Base-by-base conservation (phyloP, 2,797 vertebrate genomes). In the Falco naumanni region DNA sequence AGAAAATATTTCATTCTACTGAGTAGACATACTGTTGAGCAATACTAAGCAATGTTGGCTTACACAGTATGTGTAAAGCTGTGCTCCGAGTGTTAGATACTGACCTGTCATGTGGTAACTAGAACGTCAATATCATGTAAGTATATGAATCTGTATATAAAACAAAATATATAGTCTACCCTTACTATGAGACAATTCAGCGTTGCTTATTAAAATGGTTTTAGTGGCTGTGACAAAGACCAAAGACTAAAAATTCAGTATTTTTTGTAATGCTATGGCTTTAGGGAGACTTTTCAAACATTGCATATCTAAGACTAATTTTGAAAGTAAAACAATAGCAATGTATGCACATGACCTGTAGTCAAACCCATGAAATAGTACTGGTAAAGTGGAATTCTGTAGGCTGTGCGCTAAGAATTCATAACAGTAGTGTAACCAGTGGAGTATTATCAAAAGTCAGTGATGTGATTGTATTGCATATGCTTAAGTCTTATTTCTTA, bases 401-500 rank as follows among this genome's bases (percentile, higher is more conserved):
- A 84, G 64, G 17, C 60, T 90, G 28, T 87, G 41, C 60, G 69
- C 69, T 87, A 70, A 54, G 79, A 95, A 90, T 78, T 74, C 34
- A 4, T 87, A 84, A 37, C 28, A 70, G 29, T n/a, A 68, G 47
- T 5, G 3, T 75, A 87, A 84, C 45, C 69, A 71, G 60, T 85
- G 68, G 31, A 65, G 14, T 28, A 79, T 92, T 89, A 48, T 64
- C 63, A 71, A 51, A 81, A 83, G 51, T 83, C 66, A 75, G 51
- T 51, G 54, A 13, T 72, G 37, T 63, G 76, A 79, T 26, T 66
- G 64, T 71, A 39, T 75, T 84, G 47, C 37, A 84, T 87, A 71
- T 51, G 87, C 88, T 59, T 80, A 92, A 70, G 60, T 92, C 82
- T 94, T 64, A 47, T 82, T 95, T 97, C 71, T 82, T 96, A 64